Evolutionary conservation across 2,113 vertebrate species (phyloP).

Genomic region (Zosterops borbonicus): DNA sequence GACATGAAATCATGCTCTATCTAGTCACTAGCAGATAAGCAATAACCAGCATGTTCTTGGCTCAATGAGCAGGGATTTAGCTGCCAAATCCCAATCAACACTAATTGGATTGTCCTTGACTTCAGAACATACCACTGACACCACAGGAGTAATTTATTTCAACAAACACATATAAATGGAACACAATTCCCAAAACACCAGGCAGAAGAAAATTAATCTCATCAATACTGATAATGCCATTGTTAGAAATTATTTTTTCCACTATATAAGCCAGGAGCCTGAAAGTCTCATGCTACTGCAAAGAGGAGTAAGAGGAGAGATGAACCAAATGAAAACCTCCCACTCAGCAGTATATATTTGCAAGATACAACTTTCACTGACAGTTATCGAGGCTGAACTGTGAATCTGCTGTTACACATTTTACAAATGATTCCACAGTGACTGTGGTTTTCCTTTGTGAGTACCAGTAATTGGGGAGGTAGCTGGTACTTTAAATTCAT

Average conservation of each 20-base stretch:
- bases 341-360: not conserved
- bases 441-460: not conserved
- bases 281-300: not conserved
- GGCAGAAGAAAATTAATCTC: not conserved
- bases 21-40: slow-evolving; percentile 32
- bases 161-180: not conserved
- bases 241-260: not conserved
- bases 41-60: slow-evolving; percentile 28
- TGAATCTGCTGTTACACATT: not conserved
- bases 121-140: slow-evolving; percentile 25
- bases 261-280: not conserved
- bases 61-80: slow-evolving; percentile 17
- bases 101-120: slow-evolving; percentile 28
- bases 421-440: not conserved
- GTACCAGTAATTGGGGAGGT: not conserved
- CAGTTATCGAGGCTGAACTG: not conserved
- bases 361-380: not conserved
- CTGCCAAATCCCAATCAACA: slow-evolving; percentile 53
- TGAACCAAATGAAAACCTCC: not conserved
- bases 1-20: not conserved
- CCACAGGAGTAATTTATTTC: not conserved
- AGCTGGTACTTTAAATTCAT: not conserved
- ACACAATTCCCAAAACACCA: not conserved
- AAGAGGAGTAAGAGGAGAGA: not conserved
- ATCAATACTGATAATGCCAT: not conserved